Evolutionary conservation across 2,797 vertebrate species (phyloP).

Genomic region (Micrastur ruficollis): DNA sequence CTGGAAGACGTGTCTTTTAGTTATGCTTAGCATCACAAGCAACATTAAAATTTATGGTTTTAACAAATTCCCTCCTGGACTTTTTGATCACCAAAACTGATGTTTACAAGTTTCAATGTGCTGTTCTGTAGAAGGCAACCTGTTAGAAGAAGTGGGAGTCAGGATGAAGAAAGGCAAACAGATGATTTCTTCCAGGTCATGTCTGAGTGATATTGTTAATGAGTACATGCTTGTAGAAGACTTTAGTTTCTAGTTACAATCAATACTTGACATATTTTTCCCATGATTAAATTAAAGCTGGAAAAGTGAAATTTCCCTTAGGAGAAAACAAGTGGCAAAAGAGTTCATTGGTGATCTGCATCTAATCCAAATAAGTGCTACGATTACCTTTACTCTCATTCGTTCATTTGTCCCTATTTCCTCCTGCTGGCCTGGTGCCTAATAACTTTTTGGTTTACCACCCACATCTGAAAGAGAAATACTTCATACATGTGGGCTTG

Average conservation of each 20-base stretch:
- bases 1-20: background rate
- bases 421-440: background rate
- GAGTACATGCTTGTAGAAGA: background rate
- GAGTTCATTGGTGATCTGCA: conserved; percentile 19
- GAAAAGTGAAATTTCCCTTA: conserved; percentile 10
- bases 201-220: background rate
- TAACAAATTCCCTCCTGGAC: conserved; percentile 30
- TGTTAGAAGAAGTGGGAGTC: background rate
- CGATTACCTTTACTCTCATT: background rate
- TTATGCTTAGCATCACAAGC: background rate
- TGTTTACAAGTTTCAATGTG: conserved; percentile 13
- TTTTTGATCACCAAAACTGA: conserved; percentile 25
- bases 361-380: conserved; percentile 45
- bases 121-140: background rate
- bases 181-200: conserved; percentile 35
- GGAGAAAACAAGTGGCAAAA: conserved; percentile 1
- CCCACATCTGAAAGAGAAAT: background rate
- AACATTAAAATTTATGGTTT: background rate
- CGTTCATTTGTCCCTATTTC: background rate
- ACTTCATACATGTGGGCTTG: background rate
- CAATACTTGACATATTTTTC: conserved; percentile 27
- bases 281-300: conserved; percentile 35
- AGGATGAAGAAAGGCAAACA: background rate
- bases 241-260: conserved; percentile 30
- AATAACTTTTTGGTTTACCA: background rate